Percentiles rank a stretch among this genome's conserved stretches.
Conservation (phyloP, 2,113 vertebrate species). For the Pycnonotus jocosus region DNA sequence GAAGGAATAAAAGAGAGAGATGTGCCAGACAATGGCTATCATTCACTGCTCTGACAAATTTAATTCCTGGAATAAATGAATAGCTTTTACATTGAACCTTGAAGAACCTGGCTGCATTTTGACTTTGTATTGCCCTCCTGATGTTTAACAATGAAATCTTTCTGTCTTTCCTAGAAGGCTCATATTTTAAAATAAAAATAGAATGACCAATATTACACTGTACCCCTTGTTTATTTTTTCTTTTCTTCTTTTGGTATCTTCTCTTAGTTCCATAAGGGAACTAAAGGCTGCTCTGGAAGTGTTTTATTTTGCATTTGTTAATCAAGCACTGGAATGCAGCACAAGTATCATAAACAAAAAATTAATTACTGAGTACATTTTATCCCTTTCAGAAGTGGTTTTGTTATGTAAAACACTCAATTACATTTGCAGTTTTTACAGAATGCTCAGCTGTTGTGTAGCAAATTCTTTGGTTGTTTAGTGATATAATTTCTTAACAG, state of each 20-base stretch:
- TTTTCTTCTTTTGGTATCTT: not conserved
- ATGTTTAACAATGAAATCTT: constrained; percentile 72
- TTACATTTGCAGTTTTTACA: constrained; percentile 36
- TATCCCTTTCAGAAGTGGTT: constrained; percentile 13
- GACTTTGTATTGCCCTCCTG: constrained; percentile 34
- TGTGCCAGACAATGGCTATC: constrained; percentile 44
- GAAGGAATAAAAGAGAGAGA: constrained; percentile 47
- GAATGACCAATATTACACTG: not conserved
- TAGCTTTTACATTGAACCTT: constrained; percentile 14
- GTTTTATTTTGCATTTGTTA: constrained; percentile 12
- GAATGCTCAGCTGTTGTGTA: constrained; percentile 7
- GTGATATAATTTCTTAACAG: constrained; percentile 11
- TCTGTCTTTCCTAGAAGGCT: not conserved
- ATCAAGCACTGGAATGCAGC: not conserved
- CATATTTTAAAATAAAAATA: not conserved
- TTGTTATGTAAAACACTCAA: constrained; percentile 46
- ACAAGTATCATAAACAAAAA: constrained; percentile 40
- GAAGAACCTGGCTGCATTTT: constrained; percentile 25
- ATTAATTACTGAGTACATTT: constrained; percentile 32
- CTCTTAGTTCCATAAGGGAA: not conserved
- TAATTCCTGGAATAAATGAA: constrained; percentile 60
- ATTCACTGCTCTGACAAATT: constrained; percentile 55
- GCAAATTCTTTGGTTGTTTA: constrained; percentile 14
- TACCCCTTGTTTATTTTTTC: not conserved
- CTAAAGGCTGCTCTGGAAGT: not conserved